Percentiles rank a stretch among this genome's conserved stretches.
phyloP scores from a whole-genome alignment of 2,113 vertebrate genomes.

The Crocuta crocuta region DNA sequence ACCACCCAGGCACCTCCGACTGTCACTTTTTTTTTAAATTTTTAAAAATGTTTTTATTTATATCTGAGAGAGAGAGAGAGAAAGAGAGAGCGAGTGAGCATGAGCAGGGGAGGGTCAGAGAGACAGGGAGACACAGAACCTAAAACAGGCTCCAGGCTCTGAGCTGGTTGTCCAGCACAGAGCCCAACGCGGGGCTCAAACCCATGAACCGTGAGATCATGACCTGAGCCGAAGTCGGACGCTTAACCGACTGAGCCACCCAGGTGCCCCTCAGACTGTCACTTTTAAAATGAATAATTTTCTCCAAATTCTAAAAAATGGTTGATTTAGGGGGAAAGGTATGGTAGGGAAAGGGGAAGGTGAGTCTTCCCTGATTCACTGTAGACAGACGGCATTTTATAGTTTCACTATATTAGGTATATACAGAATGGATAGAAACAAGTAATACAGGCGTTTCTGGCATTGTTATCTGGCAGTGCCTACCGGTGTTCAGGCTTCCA shows the following conservation, averaged over 20 bases:
- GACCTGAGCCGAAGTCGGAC: too few species aligned
- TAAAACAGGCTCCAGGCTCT: too few species aligned
- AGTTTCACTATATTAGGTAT: background rate
- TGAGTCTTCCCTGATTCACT: background rate
- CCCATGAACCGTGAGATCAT: too few species aligned
- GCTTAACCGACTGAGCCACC: too few species aligned
- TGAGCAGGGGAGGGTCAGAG: too few species aligned
- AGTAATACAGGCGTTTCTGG: conserved; percentile 8
- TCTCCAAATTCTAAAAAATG: conserved; percentile 43
- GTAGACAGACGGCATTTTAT: background rate
- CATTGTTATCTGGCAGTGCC: conserved; percentile 16
- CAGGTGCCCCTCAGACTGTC: background rate
- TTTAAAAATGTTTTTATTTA: too few species aligned
- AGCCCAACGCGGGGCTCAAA: too few species aligned
- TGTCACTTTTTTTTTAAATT: background rate
- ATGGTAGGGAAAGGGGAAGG: background rate
- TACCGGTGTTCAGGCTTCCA: background rate
- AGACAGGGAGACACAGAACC: too few species aligned
- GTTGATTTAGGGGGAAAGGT: background rate
- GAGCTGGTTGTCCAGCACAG: too few species aligned
- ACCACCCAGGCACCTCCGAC: too few species aligned
- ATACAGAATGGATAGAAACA: background rate
- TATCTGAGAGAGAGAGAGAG: too few species aligned
- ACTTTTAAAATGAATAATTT: conserved; percentile 36
- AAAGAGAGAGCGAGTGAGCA: too few species aligned